Evolutionary conservation across 2,888 invertebrate genomes (phyloP), one percentile per base, ranked within the genome.

Genomic region (Mythimna albipuncta): DNA sequence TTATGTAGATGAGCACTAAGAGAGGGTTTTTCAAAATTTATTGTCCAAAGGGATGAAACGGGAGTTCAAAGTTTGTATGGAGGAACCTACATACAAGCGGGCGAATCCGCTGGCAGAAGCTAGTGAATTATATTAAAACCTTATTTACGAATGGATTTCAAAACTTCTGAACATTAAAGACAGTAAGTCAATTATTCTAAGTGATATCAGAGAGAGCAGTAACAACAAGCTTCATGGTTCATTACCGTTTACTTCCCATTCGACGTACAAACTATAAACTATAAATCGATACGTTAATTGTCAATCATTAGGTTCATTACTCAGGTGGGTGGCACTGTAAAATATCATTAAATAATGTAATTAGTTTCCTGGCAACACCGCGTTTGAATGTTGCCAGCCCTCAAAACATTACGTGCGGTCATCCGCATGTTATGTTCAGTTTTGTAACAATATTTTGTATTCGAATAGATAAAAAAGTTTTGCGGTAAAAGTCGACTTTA

Each of bases 311-410:
- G 76, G 81, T 79, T 84, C 79, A 88, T 87, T 79, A 82, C 69
- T 80, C 82, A 81, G 70, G 78, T 75, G 59, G 69, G 73, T 64
- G 59, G 75, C 69, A 77, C 79, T 85, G 80, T 83, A 78, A 85
- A 86, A 87, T 84, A 84, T 83, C 77, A 81, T 79, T 85, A 85
- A 81, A 79, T 83, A 83, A 85, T 81, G 79, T 83, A 83, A 86
- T 87, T 87, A 83, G 81, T 75, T 77, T 72, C 68, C 74, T 75
- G 78, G 81, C 75, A 69, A 72, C 71, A 70, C 75, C 67, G 64
- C 65, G 74, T 75, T 85, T 81, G 84, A 69, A 69, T 87, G 82
- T 77, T 83, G 64, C 79, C 74, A 82, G 50, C 74, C 63, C 65
- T 77, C 69, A 57, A 78, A 83, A 86, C 85, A 80, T 82, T 69